phyloP scores from a whole-genome alignment of 2,888 invertebrate genomes.

The Temnothorax rugatulus region DNA sequence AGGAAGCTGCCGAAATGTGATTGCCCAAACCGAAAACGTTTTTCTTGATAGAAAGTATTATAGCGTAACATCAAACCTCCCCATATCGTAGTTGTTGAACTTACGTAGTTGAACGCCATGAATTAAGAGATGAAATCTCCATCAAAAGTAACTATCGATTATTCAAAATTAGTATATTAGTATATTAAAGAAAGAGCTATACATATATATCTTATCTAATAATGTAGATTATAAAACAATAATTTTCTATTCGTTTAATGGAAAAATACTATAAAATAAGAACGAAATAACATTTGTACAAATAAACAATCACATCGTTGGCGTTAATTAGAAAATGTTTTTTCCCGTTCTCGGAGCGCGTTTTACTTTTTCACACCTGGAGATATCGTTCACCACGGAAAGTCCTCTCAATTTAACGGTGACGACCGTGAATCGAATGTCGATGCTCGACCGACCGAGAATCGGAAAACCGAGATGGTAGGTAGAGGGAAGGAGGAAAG shows the following conservation, averaged over 20 bases:
- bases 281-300: neutral
- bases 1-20: slow-evolving; percentile 5
- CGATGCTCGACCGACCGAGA: slow-evolving; percentile 53
- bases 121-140: neutral
- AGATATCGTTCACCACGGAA: neutral
- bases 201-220: neutral
- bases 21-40: slow-evolving; percentile 5
- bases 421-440: slow-evolving; percentile 49
- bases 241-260: neutral
- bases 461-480: slow-evolving; percentile 43
- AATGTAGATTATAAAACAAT: neutral
- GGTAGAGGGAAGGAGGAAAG: slow-evolving; percentile 44
- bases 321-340: neutral
- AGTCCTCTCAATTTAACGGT: slow-evolving; percentile 44
- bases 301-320: neutral
- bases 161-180: neutral
- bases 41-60: neutral
- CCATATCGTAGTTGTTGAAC: neutral
- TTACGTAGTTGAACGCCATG: neutral
- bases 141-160: neutral
- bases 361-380: neutral
- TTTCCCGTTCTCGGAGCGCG: neutral
- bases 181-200: neutral
- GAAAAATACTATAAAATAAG: neutral
- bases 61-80: neutral